phyloP scores from a whole-genome alignment of 2,113 vertebrate genomes.

The Heteronetta atricapilla region DNA sequence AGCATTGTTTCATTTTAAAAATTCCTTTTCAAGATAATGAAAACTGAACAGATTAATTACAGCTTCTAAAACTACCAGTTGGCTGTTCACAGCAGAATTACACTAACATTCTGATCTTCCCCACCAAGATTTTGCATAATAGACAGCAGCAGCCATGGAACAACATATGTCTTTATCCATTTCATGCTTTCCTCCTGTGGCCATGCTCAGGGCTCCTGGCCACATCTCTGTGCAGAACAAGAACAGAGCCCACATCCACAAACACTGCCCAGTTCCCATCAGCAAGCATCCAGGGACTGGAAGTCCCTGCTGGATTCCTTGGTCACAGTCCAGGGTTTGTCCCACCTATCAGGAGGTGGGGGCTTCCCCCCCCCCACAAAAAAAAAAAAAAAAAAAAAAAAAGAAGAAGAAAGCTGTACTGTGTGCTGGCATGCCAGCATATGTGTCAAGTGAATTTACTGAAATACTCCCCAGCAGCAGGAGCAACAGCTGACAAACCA shows the following conservation, averaged over 20 bases:
- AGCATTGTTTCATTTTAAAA: not conserved
- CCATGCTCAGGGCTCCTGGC: not conserved
- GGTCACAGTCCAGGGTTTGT: too few relatives aligned
- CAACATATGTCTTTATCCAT: rapidly evolving
- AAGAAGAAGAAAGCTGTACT: not conserved
- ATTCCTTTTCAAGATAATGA: not conserved
- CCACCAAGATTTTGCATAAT: not conserved
- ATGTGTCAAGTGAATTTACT: not conserved
- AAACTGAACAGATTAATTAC: not conserved
- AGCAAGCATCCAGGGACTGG: rapidly evolving
- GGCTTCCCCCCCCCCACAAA: not conserved
- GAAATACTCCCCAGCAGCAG: not conserved
- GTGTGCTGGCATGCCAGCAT: not conserved
- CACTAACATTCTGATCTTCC: not conserved
- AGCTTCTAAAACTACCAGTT: not conserved
- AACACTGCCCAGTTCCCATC: not conserved
- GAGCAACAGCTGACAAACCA: not conserved
- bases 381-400: too few relatives aligned
- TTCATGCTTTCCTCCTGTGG: rapidly evolving
- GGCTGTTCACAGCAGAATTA: not conserved
- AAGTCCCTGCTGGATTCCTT: not conserved
- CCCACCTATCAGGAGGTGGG: not conserved
- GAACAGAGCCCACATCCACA: not conserved
- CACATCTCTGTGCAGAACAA: not conserved
- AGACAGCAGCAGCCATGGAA: rapidly evolving